Evolutionary conservation across 2,113 vertebrate genomes (phyloP).

Genomic region (Calidris pygmaea): DNA sequence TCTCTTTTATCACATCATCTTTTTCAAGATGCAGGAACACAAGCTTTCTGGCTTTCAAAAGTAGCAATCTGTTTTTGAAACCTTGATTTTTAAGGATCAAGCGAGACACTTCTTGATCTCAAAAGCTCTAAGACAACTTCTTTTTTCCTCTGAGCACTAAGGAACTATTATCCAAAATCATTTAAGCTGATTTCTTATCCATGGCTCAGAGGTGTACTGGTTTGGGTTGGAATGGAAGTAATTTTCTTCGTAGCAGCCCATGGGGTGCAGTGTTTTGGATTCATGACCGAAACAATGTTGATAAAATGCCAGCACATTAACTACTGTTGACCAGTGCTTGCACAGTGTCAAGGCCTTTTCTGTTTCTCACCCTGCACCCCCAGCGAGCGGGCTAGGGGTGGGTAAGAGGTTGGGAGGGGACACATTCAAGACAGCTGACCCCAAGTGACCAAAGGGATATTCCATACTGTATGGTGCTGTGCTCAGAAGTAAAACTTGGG

Average conservation of each 20-base stretch:
- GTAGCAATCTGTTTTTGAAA: not conserved
- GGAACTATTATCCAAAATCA: not conserved
- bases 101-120: not conserved
- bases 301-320: not conserved
- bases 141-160: not conserved
- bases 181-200: not conserved
- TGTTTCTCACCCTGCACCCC: not conserved
- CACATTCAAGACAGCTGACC: not conserved
- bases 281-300: not conserved
- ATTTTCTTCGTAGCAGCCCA: not conserved
- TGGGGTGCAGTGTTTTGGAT: not conserved
- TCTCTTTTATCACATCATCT: not conserved
- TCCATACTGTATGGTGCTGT: too few relatives aligned
- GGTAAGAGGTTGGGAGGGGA: not conserved
- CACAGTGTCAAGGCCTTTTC: not conserved
- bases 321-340: not conserved
- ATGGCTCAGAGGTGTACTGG: not conserved
- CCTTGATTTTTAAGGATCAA: not conserved
- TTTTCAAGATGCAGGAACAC: not conserved
- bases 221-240: not conserved
- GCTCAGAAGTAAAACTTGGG: not conserved
- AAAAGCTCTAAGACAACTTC: not conserved
- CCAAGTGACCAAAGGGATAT: not conserved
- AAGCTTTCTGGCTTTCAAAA: not conserved
- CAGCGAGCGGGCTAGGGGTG: not conserved